Percentiles rank a stretch among this genome's conserved stretches.
Evolutionary conservation across 1,140 invertebrate species (phyloP).

Genomic region (Metopolophium dirhodum): DNA sequence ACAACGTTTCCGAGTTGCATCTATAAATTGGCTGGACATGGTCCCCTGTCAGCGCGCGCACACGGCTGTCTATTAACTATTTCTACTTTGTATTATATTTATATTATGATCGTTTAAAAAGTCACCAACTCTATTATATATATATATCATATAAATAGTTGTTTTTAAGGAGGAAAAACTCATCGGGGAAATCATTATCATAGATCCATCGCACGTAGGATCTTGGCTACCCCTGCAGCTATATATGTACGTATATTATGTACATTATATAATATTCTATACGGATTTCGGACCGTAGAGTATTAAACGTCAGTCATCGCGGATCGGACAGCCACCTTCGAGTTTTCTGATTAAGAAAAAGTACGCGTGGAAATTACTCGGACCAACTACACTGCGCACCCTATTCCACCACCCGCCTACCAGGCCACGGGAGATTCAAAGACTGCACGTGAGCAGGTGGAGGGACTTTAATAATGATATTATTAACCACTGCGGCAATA

Average conservation of each 20-base stretch:
- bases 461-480: background rate
- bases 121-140: background rate
- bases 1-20: background rate
- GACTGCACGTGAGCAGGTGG: too few species aligned
- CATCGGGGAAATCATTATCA: background rate
- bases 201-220: background rate
- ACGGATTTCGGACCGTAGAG: background rate
- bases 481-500: background rate
- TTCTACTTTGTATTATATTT: too few species aligned
- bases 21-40: background rate
- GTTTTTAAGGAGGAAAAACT: background rate
- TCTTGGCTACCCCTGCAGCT: background rate
- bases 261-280: background rate
- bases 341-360: slow-evolving; percentile 33
- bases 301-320: slow-evolving; percentile 44
- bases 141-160: background rate
- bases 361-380: background rate
- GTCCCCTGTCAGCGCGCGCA: background rate
- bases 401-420: background rate
- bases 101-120: background rate
- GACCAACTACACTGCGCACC: too few species aligned
- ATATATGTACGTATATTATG: too few species aligned
- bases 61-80: too few species aligned
- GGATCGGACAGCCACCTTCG: background rate
- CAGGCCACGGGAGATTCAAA: background rate